Evolutionary conservation across 1,140 invertebrate species (phyloP).

Genomic region (Euglossa dilemma): DNA sequence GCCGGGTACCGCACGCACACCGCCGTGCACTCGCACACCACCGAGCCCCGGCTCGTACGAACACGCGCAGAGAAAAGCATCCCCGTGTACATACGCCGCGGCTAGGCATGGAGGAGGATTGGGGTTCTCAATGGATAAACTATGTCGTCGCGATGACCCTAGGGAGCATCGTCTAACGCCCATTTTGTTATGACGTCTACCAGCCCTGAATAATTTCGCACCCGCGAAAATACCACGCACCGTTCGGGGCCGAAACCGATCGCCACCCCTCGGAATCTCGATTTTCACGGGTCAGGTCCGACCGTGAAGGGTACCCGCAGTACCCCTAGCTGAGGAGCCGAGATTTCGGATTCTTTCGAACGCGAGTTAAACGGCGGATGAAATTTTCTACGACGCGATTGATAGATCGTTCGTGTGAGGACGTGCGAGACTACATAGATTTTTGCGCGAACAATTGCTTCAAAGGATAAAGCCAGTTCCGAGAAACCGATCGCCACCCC

Average conservation of each 20-base stretch:
- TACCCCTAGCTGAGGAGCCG: no score
- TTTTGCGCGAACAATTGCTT: slow-evolving; percentile 48
- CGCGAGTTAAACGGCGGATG: not conserved
- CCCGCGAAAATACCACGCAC: slow-evolving; percentile 27
- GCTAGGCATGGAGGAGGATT: slow-evolving; percentile 56
- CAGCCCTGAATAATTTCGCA: slow-evolving; percentile 73
- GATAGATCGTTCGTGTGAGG: not conserved
- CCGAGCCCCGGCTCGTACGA: slow-evolving; percentile 20
- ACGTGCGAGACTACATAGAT: not conserved
- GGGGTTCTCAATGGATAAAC: slow-evolving; percentile 82
- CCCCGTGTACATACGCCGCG: slow-evolving; percentile 58
- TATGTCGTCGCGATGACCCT: slow-evolving; percentile 79
- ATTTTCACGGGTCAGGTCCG: not conserved
- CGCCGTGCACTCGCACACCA: not conserved
- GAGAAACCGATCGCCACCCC: slow-evolving; percentile 52
- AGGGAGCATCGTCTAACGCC: slow-evolving; percentile 81
- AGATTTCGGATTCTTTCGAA: no score
- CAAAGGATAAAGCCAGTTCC: slow-evolving; percentile 75
- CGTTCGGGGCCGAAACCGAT: slow-evolving; percentile 18
- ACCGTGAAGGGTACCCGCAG: no score
- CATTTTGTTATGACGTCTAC: slow-evolving; percentile 80
- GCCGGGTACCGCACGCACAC: slow-evolving; percentile 55
- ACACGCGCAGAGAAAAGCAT: slow-evolving; percentile 58
- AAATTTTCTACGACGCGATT: not conserved
- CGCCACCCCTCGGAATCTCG: not conserved